Conservation (phyloP, 2,113 vertebrate genomes). For the Vidua macroura region DNA sequence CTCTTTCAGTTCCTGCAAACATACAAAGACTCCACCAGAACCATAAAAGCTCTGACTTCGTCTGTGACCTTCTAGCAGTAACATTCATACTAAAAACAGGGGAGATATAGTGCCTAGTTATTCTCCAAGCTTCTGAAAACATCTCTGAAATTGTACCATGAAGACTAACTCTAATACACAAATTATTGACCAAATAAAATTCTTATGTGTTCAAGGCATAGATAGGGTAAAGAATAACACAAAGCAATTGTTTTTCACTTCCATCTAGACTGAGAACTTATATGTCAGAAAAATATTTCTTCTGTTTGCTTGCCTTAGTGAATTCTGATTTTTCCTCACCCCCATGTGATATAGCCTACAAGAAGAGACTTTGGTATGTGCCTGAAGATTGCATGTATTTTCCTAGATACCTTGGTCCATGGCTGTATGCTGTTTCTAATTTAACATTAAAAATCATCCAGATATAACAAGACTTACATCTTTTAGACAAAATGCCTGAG, state of each 20-base stretch:
- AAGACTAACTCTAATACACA: neutral
- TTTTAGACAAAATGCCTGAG: neutral
- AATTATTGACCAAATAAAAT: conserved; percentile 9
- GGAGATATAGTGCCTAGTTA: neutral
- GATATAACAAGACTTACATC: neutral
- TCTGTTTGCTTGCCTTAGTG: neutral
- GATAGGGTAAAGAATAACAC: neutral
- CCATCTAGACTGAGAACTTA: neutral
- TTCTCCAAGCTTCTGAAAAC: neutral
- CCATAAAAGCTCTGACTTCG: neutral
- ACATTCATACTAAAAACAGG: neutral
- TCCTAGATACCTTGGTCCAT: neutral
- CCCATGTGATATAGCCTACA: neutral
- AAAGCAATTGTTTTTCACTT: neutral
- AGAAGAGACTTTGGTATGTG: neutral
- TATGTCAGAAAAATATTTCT: neutral
- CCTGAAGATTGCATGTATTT: neutral
- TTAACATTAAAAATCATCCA: conserved; percentile 10
- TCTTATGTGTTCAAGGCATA: neutral
- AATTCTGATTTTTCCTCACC: neutral
- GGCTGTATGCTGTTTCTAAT: neutral
- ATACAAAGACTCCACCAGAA: neutral
- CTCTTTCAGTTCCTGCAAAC: neutral
- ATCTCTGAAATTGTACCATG: neutral
- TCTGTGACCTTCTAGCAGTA: neutral